Evolutionary conservation across 1,140 invertebrate species (phyloP).

Genomic region (Cydia fagiglandana): DNA sequence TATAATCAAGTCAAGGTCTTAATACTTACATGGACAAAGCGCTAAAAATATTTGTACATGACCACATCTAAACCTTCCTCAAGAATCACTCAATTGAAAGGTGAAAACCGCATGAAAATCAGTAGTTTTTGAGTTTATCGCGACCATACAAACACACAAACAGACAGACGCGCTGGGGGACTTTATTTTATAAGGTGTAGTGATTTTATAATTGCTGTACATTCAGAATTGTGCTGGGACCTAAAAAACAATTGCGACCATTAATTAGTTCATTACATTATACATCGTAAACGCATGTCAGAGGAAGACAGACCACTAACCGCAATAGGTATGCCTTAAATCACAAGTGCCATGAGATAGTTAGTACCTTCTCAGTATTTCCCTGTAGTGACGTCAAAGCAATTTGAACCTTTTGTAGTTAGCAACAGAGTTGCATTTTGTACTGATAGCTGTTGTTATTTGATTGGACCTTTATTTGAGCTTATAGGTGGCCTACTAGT

Average conservation of each 20-base stretch:
- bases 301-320: constrained; percentile 3
- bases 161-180: too few relatives aligned
- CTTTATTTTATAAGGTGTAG: too few relatives aligned
- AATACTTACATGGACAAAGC: too few relatives aligned
- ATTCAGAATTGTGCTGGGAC: not conserved
- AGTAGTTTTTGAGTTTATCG: too few relatives aligned
- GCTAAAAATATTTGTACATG: too few relatives aligned
- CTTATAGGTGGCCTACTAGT: not conserved
- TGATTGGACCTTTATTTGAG: not conserved
- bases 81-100: too few relatives aligned
- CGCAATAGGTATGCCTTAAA: constrained; percentile 13
- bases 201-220: too few relatives aligned
- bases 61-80: too few relatives aligned
- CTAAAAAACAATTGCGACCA: not conserved
- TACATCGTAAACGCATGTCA: not conserved
- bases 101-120: too few relatives aligned
- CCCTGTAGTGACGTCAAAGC: not conserved
- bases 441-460: constrained; percentile 17
- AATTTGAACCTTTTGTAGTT: not conserved
- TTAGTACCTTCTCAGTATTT: constrained; percentile 10
- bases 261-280: not conserved
- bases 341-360: constrained; percentile 16
- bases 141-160: too few relatives aligned
- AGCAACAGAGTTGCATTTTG: constrained; percentile 8
- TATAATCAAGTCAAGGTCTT: too few relatives aligned